Base-by-base conservation (phyloP, 2,888 invertebrate genomes). In the Drosophila merina region DNA sequence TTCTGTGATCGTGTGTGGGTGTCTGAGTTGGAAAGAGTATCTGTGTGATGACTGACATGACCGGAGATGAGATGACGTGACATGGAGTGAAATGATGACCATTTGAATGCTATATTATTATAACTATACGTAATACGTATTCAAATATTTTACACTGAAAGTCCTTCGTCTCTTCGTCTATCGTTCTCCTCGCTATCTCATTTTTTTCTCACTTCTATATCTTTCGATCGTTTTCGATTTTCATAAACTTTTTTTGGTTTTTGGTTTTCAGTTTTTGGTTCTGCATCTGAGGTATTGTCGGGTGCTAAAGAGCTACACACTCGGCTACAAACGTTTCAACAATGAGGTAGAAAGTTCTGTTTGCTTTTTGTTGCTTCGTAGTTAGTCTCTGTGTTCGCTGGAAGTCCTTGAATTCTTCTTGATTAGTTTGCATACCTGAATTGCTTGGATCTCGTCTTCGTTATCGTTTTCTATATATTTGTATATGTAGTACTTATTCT, bases 331-430 rank as follows among this genome's bases (percentile, higher is more conserved):
- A 69, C 50, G 74, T 60, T 75, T 85, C 71, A 84, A 84, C 83
- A 87, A 87, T 89, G 88, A 88, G 88, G 88, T 88, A 88, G 88
- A 81, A 79, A 60, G 57, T 66, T 72, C 55, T 57, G 59, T 57
- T 52, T 75, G 68, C 75, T 64, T 73, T 69, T 52, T 54, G 68
- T 74, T 63, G 54, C 67, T 69, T 63, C 42, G 68, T 60, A 60
- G 58, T 78, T 66, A 47, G 69, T 77, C 68, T 69, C 54, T 70
- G 45, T 72, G 77, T 75, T 78, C 64, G 67, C 74, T 82, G 82
- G 82, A 83, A 86, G 85, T 83, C 87, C 87, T 69, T 86, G 87
- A 86, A 86, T 74, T 69, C 75, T 74, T 72, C 75, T 74, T 72
- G 72, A 71, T 72, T 70, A 72, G 55, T 79, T 85, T 68, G 82